phyloP scores from a whole-genome alignment of 2,113 vertebrate genomes.

The Poecile atricapillus region DNA sequence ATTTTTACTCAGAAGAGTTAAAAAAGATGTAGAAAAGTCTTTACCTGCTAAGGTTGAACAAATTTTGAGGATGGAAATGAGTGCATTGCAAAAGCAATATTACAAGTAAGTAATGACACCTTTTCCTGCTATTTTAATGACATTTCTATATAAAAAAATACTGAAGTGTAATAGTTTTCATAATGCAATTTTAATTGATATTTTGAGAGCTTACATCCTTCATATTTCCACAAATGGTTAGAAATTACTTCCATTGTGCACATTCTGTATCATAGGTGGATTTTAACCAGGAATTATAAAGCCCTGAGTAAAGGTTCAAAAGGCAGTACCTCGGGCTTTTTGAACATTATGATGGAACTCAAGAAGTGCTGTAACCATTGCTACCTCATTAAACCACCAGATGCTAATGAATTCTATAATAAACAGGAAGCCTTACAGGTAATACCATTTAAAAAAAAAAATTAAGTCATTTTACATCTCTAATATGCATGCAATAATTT shows the following conservation, averaged over 20 bases:
- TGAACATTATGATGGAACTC: constrained; percentile 99
- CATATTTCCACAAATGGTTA: not conserved
- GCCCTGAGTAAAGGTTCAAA: constrained; percentile 97
- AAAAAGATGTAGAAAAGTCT: constrained; percentile 98
- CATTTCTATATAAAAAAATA: not conserved
- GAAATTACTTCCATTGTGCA: not conserved
- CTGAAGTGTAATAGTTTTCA: not conserved
- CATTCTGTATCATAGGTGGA: constrained; percentile 82
- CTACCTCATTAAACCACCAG: constrained; percentile 97
- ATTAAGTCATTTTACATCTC: not conserved
- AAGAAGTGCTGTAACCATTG: constrained; percentile 99
- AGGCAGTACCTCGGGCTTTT: constrained; percentile 97
- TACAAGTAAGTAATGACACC: constrained; percentile 85
- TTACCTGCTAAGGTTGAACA: constrained; percentile 98
- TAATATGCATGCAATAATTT: not conserved
- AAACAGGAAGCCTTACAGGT: constrained; percentile 96
- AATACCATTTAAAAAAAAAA: not conserved
- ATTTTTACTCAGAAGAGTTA: constrained; percentile 92
- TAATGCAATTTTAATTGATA: constrained; percentile 2
- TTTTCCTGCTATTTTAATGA: not conserved
- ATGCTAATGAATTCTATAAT: constrained; percentile 92
- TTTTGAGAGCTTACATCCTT: not conserved
- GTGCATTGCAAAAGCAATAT: constrained; percentile 97
- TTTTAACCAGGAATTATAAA: constrained; percentile 98
- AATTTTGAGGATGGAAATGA: constrained; percentile 97